Evolutionary conservation across 1,140 invertebrate species (phyloP).

Genomic region (Anthonomus grandis): DNA sequence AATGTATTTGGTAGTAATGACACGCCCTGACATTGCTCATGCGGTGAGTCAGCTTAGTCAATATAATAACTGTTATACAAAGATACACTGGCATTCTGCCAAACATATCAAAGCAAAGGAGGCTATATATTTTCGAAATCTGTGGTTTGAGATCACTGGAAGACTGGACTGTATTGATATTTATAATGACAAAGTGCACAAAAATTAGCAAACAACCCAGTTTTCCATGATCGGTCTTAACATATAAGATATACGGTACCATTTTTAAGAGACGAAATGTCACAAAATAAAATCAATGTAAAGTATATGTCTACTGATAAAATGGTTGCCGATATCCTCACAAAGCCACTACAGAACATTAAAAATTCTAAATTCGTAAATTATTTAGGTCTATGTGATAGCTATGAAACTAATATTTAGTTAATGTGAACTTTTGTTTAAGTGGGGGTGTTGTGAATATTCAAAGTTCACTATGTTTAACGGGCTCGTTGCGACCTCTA

Average conservation of each 20-base stretch:
- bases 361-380: background rate
- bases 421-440: too few relatives aligned
- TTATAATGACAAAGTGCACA: constrained; percentile 45
- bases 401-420: too few relatives aligned
- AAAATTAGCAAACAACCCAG: constrained; percentile 38
- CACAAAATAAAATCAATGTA: constrained; percentile 15
- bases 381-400: background rate
- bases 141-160: constrained; percentile 24
- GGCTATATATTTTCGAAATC: constrained; percentile 31
- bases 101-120: constrained; percentile 36
- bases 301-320: constrained; percentile 25
- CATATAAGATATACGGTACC: constrained; percentile 39
- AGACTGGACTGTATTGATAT: too few relatives aligned
- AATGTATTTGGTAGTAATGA: background rate
- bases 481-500: too few relatives aligned
- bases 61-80: too few relatives aligned
- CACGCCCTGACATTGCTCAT: too few relatives aligned
- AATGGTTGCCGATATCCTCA: constrained; percentile 38
- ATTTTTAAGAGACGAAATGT: background rate
- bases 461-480: too few relatives aligned
- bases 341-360: constrained; percentile 26
- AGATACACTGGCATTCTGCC: too few relatives aligned
- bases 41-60: too few relatives aligned
- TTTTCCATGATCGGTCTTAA: constrained; percentile 35
- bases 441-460: too few relatives aligned